These are phyloP conservation scores for Aulostomus chinensis DNA, from an alignment of 2,797 vertebrate species.

Conservation along the genomic window DNA sequence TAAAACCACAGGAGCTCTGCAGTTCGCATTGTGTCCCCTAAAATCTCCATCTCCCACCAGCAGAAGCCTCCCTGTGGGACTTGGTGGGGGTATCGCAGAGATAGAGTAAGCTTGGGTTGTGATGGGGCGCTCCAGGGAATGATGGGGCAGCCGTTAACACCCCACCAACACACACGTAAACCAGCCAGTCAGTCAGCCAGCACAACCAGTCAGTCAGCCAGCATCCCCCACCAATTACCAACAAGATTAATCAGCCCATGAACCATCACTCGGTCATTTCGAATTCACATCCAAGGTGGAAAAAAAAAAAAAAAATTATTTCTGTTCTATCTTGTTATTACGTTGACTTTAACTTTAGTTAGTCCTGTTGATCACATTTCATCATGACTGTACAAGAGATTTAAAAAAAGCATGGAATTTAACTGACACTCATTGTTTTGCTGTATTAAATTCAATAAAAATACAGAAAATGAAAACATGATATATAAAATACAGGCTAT, in stretches of 20 bases:
- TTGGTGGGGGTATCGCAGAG: constrained; percentile 28
- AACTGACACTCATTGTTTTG: no score
- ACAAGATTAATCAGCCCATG: constrained; percentile 36
- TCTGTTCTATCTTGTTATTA: no score
- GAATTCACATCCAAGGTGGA: constrained; percentile 14
- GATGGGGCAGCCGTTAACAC: constrained; percentile 37
- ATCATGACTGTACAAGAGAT: no score
- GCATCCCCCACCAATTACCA: constrained; percentile 44
- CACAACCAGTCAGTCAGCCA: constrained; percentile 18
- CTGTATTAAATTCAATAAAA: no score
- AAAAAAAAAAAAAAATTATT: no score
- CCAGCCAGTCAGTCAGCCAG: no score
- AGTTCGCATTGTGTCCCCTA: constrained; percentile 58
- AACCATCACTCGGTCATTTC: constrained; percentile 9
- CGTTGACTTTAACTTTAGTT: no score
- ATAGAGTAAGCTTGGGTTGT: constrained; percentile 32
- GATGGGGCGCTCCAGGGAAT: constrained; percentile 51
- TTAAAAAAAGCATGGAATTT: no score
- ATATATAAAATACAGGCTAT: no score
- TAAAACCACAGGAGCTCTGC: constrained; percentile 72
- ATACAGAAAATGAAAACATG: no score
- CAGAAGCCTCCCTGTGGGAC: constrained; percentile 55
- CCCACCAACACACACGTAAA: constrained; percentile 15
- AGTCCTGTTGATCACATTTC: no score
- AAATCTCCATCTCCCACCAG: constrained; percentile 63